Percentiles rank a stretch among this genome's conserved stretches.
phyloP scores from a whole-genome alignment of 2,797 vertebrate species.

The Centropyge bicolor region DNA sequence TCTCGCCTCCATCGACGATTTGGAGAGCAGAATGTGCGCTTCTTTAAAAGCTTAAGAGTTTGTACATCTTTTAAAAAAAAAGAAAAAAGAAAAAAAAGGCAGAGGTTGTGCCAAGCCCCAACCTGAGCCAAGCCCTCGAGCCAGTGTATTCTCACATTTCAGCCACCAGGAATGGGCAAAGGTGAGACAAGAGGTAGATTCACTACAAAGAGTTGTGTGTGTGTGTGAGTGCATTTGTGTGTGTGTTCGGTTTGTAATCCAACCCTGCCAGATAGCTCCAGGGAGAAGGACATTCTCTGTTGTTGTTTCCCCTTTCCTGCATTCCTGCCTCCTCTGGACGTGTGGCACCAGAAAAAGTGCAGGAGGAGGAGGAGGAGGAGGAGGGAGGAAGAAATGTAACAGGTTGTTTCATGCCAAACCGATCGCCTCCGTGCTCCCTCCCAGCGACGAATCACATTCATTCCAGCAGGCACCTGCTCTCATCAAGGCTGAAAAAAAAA shows the following conservation, averaged over 20 bases:
- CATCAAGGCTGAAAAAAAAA: slow-evolving; percentile 47
- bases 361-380: slow-evolving; percentile 38
- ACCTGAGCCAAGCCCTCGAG: slow-evolving; percentile 65
- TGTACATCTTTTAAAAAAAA: no score
- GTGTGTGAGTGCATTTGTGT: slow-evolving; percentile 44
- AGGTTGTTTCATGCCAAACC: slow-evolving; percentile 74
- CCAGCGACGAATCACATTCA: slow-evolving; percentile 68
- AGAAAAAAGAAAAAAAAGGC: no score
- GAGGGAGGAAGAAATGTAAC: slow-evolving; percentile 57
- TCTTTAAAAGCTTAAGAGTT: slow-evolving; percentile 60
- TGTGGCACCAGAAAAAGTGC: slow-evolving; percentile 71
- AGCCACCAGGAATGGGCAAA: slow-evolving; percentile 73
- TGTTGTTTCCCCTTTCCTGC: slow-evolving; percentile 76
- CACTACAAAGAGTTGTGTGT: slow-evolving; percentile 66
- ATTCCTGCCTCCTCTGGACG: slow-evolving; percentile 78
- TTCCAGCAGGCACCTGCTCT: slow-evolving; percentile 66
- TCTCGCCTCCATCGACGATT: slow-evolving; percentile 21
- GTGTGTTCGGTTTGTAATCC: slow-evolving; percentile 71
- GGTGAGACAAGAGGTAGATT: slow-evolving; percentile 77
- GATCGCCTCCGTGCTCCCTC: slow-evolving; percentile 57
- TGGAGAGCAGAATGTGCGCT: slow-evolving; percentile 41
- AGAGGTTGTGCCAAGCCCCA: slow-evolving; percentile 59
- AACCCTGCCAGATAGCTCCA: slow-evolving; percentile 77
- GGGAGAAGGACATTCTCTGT: slow-evolving; percentile 79
- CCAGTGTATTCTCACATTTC: slow-evolving; percentile 70